Percentiles rank a stretch among this genome's conserved stretches.
These are phyloP conservation scores for Aptenodytes forsteri DNA, from an alignment of 2,113 vertebrate species.

Conservation along the genomic window DNA sequence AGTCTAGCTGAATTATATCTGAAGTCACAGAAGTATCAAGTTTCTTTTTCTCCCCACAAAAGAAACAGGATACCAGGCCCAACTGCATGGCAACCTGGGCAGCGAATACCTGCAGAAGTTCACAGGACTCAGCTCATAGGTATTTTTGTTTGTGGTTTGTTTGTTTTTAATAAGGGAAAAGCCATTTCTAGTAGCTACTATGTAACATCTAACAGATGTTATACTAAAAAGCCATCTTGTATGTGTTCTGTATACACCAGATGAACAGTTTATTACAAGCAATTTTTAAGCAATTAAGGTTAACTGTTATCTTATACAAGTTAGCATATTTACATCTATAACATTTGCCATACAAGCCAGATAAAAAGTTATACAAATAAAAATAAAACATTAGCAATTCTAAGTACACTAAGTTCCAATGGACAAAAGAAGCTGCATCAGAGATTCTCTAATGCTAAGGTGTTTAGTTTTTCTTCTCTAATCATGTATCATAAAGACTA, in stretches of 20 bases:
- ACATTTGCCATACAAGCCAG: neutral
- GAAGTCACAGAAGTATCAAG: neutral
- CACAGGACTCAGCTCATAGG: neutral
- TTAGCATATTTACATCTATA: neutral
- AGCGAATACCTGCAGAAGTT: neutral
- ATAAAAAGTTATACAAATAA: neutral
- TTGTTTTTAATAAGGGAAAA: neutral
- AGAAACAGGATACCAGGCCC: neutral
- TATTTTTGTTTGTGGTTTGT: neutral
- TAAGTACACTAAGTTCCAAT: neutral
- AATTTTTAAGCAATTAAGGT: neutral
- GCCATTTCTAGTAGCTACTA: neutral
- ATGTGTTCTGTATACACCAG: neutral
- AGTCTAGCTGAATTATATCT: neutral
- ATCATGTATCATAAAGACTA: neutral
- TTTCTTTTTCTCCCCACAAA: neutral
- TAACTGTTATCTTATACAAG: neutral
- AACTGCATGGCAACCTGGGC: neutral
- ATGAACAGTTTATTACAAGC: neutral
- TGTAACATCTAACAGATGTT: neutral
- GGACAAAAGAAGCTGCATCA: slow-evolving; percentile 24
- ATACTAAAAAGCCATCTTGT: neutral
- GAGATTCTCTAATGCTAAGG: neutral
- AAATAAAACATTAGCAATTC: neutral
- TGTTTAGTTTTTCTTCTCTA: neutral